Evolutionary conservation across 2,888 invertebrate genomes (phyloP).

Genomic region (Stegophylla sp.): DNA sequence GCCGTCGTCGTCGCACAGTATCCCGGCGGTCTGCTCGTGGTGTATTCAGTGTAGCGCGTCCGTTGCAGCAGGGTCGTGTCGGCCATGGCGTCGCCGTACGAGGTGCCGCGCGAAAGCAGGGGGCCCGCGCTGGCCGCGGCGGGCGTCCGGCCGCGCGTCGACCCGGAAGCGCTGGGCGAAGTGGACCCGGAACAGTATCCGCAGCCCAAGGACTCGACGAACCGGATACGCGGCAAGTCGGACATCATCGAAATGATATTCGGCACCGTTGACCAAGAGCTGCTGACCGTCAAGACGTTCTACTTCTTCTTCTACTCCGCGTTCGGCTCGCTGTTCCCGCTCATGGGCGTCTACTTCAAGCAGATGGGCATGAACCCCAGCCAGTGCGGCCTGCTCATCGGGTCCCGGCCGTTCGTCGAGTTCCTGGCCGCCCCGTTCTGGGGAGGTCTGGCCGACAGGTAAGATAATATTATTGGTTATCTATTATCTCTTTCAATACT

Average conservation of each 20-base stretch:
- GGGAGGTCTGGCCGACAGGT: conserved; percentile 92
- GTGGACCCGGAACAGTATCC: conserved; percentile 83
- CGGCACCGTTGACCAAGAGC: conserved; percentile 83
- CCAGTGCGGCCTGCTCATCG: conserved; percentile 92
- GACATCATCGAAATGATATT: conserved; percentile 84
- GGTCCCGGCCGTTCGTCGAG: conserved; percentile 95
- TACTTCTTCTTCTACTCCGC: conserved; percentile 99
- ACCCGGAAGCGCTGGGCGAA: conserved; percentile 83
- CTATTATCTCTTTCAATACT: no score
- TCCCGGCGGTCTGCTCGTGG: no score
- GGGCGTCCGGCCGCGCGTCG: conserved; percentile 74
- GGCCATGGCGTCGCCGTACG: conserved; percentile 51
- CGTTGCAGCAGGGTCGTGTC: background rate
- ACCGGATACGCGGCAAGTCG: conserved; percentile 86
- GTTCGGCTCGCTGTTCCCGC: conserved; percentile 95
- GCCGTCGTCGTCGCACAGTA: background rate
- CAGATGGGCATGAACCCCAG: conserved; percentile 99
- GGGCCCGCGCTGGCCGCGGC: conserved; percentile 57
- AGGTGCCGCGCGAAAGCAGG: conserved; percentile 50
- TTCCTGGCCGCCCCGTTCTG: conserved; percentile 97
- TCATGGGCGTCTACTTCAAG: conserved; percentile 99
- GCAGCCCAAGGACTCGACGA: conserved; percentile 85
- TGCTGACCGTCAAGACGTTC: conserved; percentile 94
- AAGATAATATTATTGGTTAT: no score
- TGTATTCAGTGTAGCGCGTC: background rate